Evolutionary conservation across 2,113 vertebrate genomes (phyloP), one percentile per base, ranked within the genome.

Genomic region (Rhynchomys soricoides): DNA sequence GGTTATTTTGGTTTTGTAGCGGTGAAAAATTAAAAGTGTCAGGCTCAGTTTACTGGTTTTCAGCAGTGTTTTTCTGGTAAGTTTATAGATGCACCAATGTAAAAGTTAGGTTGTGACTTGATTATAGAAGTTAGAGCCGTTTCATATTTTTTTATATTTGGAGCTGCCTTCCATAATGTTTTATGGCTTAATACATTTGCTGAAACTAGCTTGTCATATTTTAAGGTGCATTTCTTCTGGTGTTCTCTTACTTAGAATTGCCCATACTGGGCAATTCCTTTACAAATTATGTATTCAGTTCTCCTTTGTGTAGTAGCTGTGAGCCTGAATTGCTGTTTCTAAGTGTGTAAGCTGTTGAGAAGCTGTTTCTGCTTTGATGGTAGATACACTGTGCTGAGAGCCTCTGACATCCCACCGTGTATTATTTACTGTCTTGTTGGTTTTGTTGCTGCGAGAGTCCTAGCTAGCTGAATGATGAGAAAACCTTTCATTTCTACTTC

Each of bases 101-200:
- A 62, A 24, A 92, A 88, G 5, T 89, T 95, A 59, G 64, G 89
- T 24, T 88, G 19, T 94, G 40, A 91, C 43, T 94, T 75, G 31
- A 85, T 89, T 81, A 70, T 83, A 95, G 64, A 91, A 88, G 24
- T 31, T 40, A 57, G 59, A 95, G 48, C 83, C 62, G 13, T 77
- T 93, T 88, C 45, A 86, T 95, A 34, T 91, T 91, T 95, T 89
- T 96, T 95, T 92, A 26, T 81, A 31, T 95, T 94, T 26, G 75
- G 29, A 94, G 66, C 91, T 79, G n/a, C 74, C 45, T 96, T 95
- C 64, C 62, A 6, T 92, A 71, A 93, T 87, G 55, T 78, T 83
- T 40, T 57, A 24, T 91, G n/a, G 48, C 66, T 86, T 90, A 82
- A 91, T 82, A 86, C 37, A 75, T 66, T 95, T 31, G 86, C 15